These are phyloP conservation scores for Sebastes melanostomus DNA, from an alignment of 2,797 vertebrate genomes.

Conservation along the genomic window DNA sequence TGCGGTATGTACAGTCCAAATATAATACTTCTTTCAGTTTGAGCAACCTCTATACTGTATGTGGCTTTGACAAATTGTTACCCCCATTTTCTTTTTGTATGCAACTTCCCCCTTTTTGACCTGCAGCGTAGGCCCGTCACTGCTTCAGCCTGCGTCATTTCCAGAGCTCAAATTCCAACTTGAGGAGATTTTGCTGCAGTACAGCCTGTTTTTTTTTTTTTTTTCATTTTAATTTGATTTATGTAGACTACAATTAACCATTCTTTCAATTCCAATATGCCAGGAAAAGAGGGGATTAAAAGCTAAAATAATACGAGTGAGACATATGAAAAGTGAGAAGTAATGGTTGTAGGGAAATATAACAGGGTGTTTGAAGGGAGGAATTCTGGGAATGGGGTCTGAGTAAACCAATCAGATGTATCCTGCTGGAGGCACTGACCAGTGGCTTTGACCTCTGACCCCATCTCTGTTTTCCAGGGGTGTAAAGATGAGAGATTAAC, in stretches of 20 bases:
- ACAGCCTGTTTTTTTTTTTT: slow-evolving; percentile 2
- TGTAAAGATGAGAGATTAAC: slow-evolving; percentile 68
- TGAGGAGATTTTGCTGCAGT: slow-evolving; percentile 43
- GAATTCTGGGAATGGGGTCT: slow-evolving; percentile 56
- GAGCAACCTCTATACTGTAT: slow-evolving; percentile 71
- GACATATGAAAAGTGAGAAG: slow-evolving; percentile 44
- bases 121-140: slow-evolving; percentile 50
- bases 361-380: slow-evolving; percentile 54
- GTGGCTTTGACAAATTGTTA: slow-evolving; percentile 74
- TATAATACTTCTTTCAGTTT: slow-evolving; percentile 66
- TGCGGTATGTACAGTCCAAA: slow-evolving; percentile 79
- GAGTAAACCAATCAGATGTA: slow-evolving; percentile 60
- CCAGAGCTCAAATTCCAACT: slow-evolving; percentile 47
- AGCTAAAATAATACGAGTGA: slow-evolving; percentile 59
- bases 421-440: slow-evolving; percentile 60
- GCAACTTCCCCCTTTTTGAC: slow-evolving; percentile 52
- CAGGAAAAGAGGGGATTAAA: slow-evolving; percentile 63
- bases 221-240: slow-evolving; percentile 50
- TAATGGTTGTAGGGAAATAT: slow-evolving; percentile 43
- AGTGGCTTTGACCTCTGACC: slow-evolving; percentile 63
- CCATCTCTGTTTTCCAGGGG: slow-evolving; percentile 66
- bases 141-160: slow-evolving; percentile 48
- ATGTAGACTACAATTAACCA: slow-evolving; percentile 64
- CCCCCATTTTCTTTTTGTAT: slow-evolving; percentile 65
- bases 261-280: slow-evolving; percentile 61